Evolutionary conservation across 2,888 invertebrate species (phyloP), one percentile per base, ranked within the genome.

Genomic region (Leptopilina myrica): DNA sequence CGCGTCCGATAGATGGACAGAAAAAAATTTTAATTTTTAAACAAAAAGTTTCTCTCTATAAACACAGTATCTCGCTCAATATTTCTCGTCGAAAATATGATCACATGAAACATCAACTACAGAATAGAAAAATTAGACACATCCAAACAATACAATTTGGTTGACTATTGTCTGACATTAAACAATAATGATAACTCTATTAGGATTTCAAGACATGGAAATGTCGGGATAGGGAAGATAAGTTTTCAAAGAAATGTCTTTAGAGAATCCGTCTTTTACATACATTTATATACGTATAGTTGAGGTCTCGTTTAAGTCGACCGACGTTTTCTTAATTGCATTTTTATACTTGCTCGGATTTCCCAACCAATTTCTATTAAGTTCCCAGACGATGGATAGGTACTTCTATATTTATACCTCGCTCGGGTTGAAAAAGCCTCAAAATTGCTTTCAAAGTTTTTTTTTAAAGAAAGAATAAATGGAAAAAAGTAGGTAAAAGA

Each of bases 321-420:
- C 85, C 81, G 86, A 85, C 88, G 86, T 90, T 89, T 89, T 86
- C 87, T 88, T 88, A 89, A 90, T 90, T 90, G 88, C 88, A 90
- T 90, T 90, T 89, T 90, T 87, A 89, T 88, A 87, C 88, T 85
- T 80, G 84, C 83, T 81, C 81, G 87, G 87, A 88, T 88, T 73
- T 73, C 33, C 73, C 53, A 56, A 56, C 73, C 56, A 73, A 73
- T 73, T 73, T 73, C 73, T 56, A 73, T 56, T 73, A 56, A 53
- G 56, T 73, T 73, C 56, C 46, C 73, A 73, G 73, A 56, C 56
- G 56, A 73, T 53, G 66, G 46, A 66, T 66, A 66, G 46, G 46
- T 15, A 46, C 33, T 33, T 8, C 53, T 26, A 56, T 73, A 33
- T 73, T n/a, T n/a, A 73, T 26, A 43, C 43, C 33, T 43, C 43